phyloP scores from a whole-genome alignment of 1,140 invertebrate genomes.

The Rhyacophila brunnea region DNA sequence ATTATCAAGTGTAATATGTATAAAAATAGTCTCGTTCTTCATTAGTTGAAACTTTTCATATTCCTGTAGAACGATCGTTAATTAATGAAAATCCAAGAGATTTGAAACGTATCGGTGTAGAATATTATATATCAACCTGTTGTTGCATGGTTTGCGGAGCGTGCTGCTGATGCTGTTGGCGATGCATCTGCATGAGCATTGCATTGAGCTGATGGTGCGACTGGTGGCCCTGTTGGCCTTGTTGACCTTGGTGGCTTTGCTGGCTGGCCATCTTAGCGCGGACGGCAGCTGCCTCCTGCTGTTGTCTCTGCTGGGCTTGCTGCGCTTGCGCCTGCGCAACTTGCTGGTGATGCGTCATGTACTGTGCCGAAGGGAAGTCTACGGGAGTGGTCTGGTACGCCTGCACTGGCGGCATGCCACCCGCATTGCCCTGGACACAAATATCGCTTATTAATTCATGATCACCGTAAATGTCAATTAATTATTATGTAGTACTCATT shows the following conservation, averaged over 20 bases:
- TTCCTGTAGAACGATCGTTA: no score
- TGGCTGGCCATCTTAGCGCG: conserved; percentile 43
- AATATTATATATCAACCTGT: no score
- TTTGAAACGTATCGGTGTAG: no score
- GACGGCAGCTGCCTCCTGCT: conserved; percentile 44
- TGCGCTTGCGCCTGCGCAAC: conserved; percentile 49
- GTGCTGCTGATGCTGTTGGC: conserved; percentile 44
- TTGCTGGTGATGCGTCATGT: conserved; percentile 46
- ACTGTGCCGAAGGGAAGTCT: conserved; percentile 43
- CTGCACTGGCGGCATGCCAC: conserved; percentile 37
- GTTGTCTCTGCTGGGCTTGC: conserved; percentile 50
- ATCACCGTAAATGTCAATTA: no score
- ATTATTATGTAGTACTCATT: no score
- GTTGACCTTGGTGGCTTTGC: conserved; percentile 37
- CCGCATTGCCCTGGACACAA: conserved; percentile 23
- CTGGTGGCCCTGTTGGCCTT: no score
- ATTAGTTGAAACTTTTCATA: no score
- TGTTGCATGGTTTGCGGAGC: conserved; percentile 36
- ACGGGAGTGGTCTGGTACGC: conserved; percentile 39
- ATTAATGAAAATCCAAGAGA: no score
- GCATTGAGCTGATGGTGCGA: conserved; percentile 37
- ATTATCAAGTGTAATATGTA: no score
- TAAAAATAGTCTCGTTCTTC: no score
- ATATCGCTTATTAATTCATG: not conserved
- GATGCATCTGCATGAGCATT: conserved; percentile 47